Conservation (phyloP, 1,140 invertebrate species). For the Gryon sp. region DNA sequence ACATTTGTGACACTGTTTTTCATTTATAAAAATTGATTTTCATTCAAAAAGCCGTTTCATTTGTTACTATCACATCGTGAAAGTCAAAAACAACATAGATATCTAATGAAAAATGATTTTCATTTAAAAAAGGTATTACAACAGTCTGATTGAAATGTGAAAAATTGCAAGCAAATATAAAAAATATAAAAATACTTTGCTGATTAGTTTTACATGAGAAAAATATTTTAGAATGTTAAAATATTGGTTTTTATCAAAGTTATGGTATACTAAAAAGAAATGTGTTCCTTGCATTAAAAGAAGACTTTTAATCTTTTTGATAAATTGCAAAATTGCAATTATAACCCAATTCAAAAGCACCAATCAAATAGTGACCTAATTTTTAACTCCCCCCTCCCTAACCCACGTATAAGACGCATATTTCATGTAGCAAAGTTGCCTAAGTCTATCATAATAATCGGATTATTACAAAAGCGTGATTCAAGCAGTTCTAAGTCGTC, state of each 20-base stretch:
- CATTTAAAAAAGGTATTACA: too few relatives aligned
- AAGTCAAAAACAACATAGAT: not conserved
- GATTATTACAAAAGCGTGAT: slow-evolving; percentile 25
- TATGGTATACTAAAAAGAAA: too few relatives aligned
- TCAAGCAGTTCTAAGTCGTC: too few relatives aligned
- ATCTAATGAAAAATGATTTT: too few relatives aligned
- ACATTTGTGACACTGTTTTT: not conserved
- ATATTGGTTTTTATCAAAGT: too few relatives aligned
- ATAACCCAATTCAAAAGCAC: not conserved
- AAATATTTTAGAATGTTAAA: too few relatives aligned
- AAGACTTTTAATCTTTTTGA: too few relatives aligned
- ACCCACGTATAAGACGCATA: not conserved
- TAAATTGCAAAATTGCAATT: not conserved
- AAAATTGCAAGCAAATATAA: too few relatives aligned
- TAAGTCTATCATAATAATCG: slow-evolving; percentile 41
- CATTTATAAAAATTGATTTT: slow-evolving; percentile 8
- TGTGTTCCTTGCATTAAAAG: too few relatives aligned
- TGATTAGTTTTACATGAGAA: too few relatives aligned
- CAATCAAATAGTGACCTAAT: slow-evolving; percentile 10
- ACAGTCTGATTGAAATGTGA: too few relatives aligned
- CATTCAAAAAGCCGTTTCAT: not conserved
- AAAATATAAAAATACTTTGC: too few relatives aligned
- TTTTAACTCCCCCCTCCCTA: not conserved
- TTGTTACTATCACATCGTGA: slow-evolving; percentile 9
- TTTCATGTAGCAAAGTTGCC: slow-evolving; percentile 11